Percentiles rank a stretch among this genome's conserved stretches.
Evolutionary conservation across 2,888 invertebrate species (phyloP).

Genomic region (Chloroclystis v-ata): DNA sequence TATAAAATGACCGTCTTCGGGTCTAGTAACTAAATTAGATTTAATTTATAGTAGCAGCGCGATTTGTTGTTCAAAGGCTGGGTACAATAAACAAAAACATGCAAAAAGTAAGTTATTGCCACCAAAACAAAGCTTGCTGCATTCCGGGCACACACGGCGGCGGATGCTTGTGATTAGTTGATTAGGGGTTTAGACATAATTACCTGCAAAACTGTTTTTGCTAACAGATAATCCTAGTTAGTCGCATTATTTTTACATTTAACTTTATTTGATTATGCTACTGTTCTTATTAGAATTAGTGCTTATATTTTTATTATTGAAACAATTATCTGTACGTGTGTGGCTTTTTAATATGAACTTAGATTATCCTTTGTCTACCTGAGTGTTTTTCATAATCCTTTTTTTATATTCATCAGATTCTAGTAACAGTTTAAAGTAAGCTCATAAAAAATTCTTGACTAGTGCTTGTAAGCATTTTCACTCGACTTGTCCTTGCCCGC

Average conservation of each 20-base stretch:
- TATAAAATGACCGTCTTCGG: slow-evolving; percentile 19
- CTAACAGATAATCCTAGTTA: neutral
- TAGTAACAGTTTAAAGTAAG: too few relatives aligned
- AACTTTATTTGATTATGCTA: neutral
- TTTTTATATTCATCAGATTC: too few relatives aligned
- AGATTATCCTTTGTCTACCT: too few relatives aligned
- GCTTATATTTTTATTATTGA: too few relatives aligned
- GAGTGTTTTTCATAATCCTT: too few relatives aligned
- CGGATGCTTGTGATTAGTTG: slow-evolving; percentile 21
- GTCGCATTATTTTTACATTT: neutral
- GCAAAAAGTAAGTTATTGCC: slow-evolving; percentile 66
- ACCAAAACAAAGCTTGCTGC: slow-evolving; percentile 65
- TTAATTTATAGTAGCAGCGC: slow-evolving; percentile 38
- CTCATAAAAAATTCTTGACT: too few relatives aligned
- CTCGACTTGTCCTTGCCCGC: slow-evolving; percentile 28
- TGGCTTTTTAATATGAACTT: too few relatives aligned
- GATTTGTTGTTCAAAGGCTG: slow-evolving; percentile 31
- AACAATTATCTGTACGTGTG: too few relatives aligned
- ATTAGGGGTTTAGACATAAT: slow-evolving; percentile 18
- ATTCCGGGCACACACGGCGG: slow-evolving; percentile 39
- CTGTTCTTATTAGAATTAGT: too few relatives aligned
- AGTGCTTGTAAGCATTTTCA: too few relatives aligned
- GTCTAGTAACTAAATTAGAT: slow-evolving; percentile 24
- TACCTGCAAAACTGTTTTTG: slow-evolving; percentile 3
- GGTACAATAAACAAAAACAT: slow-evolving; percentile 45